Evolutionary conservation across 2,888 invertebrate species (phyloP).

Genomic region (Sarcophaga carnaria): DNA sequence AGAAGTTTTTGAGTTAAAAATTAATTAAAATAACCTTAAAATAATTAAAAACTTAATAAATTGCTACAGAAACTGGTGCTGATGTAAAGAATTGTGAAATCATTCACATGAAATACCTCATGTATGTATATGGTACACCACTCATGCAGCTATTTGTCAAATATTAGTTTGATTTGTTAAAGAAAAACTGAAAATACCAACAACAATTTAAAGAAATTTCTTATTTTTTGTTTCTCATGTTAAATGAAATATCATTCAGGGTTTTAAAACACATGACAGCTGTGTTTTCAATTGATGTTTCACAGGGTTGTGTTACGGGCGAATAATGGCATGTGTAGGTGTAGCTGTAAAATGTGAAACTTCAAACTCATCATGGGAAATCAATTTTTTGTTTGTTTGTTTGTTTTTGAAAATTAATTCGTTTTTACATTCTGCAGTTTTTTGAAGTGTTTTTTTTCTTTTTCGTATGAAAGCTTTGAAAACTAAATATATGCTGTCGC

Average conservation of each 20-base stretch:
- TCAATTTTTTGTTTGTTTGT: not conserved
- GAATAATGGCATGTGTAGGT: not conserved
- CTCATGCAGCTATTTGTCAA: constrained; percentile 13
- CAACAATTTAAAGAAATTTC: not conserved
- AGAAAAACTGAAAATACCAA: constrained; percentile 14
- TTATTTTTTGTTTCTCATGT: not conserved
- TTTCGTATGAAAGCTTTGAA: not conserved
- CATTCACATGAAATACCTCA: no score
- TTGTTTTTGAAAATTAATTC: not conserved
- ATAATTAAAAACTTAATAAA: no score
- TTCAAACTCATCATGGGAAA: constrained; percentile 11
- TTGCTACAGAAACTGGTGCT: no score
- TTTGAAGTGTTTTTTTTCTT: not conserved
- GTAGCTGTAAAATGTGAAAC: constrained; percentile 3
- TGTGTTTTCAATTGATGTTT: not conserved
- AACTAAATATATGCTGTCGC: not conserved
- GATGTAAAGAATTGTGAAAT: no score
- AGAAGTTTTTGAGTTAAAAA: no score
- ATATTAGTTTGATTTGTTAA: constrained; percentile 36
- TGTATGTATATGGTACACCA: no score
- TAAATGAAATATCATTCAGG: constrained; percentile 34
- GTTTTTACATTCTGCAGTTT: not conserved
- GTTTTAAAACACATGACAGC: constrained; percentile 25
- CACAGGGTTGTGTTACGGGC: not conserved
- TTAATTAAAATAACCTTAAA: no score